Conservation (phyloP, 2,888 invertebrate species). For the Pelosia muscerda region DNA sequence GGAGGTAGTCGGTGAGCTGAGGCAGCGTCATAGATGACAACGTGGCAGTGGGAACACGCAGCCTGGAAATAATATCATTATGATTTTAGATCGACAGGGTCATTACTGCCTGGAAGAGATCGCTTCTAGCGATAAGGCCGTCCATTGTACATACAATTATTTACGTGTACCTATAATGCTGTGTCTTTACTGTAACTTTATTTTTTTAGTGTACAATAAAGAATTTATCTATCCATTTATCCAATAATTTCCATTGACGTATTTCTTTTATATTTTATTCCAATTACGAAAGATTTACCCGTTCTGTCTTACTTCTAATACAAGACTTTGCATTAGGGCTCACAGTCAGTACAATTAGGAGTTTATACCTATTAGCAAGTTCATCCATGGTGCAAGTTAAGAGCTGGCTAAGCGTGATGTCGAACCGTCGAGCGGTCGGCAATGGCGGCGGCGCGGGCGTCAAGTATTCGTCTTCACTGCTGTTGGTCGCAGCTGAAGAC, state of each 20-base stretch:
- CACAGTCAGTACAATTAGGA: too few species aligned
- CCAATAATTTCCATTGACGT: not conserved
- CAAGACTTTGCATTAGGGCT: not conserved
- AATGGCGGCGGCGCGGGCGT: constrained; percentile 88
- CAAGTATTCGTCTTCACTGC: constrained; percentile 90
- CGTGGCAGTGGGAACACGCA: constrained; percentile 90
- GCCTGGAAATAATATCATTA: constrained; percentile 82
- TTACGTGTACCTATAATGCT: too few species aligned
- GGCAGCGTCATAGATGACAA: constrained; percentile 95
- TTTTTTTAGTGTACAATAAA: too few species aligned
- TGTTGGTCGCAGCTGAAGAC: constrained; percentile 81
- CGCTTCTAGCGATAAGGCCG: too few species aligned
- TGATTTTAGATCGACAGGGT: too few species aligned
- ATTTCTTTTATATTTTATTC: too few species aligned
- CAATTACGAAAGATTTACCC: too few species aligned
- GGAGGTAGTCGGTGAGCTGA: constrained; percentile 93
- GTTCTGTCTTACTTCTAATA: too few species aligned
- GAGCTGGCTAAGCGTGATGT: constrained; percentile 94
- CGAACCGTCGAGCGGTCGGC: constrained; percentile 86
- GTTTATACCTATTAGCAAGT: constrained; percentile 87
- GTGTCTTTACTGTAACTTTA: too few species aligned
- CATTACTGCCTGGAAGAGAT: too few species aligned
- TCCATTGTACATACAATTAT: too few species aligned
- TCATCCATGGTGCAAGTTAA: constrained; percentile 94
- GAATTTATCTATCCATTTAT: too few species aligned